These are phyloP conservation scores for Ambastaia sidthimunki DNA, from an alignment of 2,797 vertebrate genomes.

Conservation along the genomic window DNA sequence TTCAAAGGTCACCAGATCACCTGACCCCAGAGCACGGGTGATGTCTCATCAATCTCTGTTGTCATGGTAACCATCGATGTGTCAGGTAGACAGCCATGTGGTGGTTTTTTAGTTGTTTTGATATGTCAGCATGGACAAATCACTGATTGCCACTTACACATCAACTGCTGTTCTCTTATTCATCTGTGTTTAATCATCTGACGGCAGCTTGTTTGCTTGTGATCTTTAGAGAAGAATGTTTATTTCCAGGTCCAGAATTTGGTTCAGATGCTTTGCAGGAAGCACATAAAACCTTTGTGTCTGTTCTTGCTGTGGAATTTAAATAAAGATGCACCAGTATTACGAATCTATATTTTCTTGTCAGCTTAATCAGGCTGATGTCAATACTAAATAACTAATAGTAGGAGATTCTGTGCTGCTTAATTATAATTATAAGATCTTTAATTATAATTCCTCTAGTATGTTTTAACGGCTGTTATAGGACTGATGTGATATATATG, in stretches of 20 bases:
- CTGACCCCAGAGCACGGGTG: neutral
- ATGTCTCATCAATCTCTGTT: conserved; percentile 17
- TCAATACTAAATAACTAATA: no score
- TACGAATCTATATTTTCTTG: no score
- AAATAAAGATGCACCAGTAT: no score
- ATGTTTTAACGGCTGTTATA: no score
- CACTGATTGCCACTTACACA: conserved; percentile 13
- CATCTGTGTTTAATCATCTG: conserved; percentile 6
- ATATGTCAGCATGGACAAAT: conserved; percentile 30
- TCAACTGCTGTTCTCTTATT: conserved; percentile 3
- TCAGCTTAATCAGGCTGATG: no score
- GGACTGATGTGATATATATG: neutral
- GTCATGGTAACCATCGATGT: conserved; percentile 20
- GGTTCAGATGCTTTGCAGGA: neutral
- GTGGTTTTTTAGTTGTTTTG: conserved; percentile 1
- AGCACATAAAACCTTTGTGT: neutral
- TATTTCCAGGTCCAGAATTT: conserved; percentile 12
- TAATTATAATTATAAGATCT: no score
- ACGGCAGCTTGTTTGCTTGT: conserved; percentile 14
- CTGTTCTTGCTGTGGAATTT: no score
- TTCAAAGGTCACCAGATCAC: conserved; percentile 25
- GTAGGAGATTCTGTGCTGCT: no score
- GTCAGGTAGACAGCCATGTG: conserved; percentile 13
- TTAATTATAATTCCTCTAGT: no score
- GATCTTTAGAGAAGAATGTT: conserved; percentile 2